Evolutionary conservation across 2,797 vertebrate genomes (phyloP).

Genomic region (Amblyopsis hoosieri): DNA sequence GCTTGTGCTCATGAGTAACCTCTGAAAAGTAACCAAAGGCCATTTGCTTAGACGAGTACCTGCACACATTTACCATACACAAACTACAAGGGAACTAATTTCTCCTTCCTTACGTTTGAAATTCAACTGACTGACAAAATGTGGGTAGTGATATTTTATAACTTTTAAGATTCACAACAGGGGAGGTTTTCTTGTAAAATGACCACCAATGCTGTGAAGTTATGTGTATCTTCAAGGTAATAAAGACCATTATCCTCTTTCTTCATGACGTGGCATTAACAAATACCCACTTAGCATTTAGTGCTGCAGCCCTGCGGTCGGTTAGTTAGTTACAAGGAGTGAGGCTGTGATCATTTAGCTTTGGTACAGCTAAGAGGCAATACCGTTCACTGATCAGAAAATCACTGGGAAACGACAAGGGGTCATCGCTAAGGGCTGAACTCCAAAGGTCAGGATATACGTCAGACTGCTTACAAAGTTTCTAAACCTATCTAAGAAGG

Average conservation of each 20-base stretch:
- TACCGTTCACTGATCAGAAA: too few relatives aligned
- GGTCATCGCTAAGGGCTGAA: too few relatives aligned
- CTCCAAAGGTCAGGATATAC: slow-evolving; percentile 31
- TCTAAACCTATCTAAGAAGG: slow-evolving; percentile 29
- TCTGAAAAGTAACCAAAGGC: slow-evolving; percentile 26
- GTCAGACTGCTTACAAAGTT: slow-evolving; percentile 44
- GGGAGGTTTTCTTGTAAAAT: background rate
- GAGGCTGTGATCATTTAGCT: background rate
- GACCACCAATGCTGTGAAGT: slow-evolving; percentile 11
- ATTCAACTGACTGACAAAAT: too few relatives aligned
- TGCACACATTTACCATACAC: slow-evolving; percentile 8
- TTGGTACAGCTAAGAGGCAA: too few relatives aligned
- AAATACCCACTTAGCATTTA: slow-evolving; percentile 6
- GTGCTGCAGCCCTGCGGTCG: too few relatives aligned
- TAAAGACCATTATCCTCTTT: slow-evolving; percentile 20
- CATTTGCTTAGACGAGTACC: slow-evolving; percentile 18
- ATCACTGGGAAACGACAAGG: slow-evolving; percentile 3
- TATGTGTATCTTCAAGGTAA: slow-evolving; percentile 22
- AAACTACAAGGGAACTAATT: slow-evolving; percentile 1
- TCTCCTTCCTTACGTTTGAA: too few relatives aligned
- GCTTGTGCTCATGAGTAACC: slow-evolving; percentile 6
- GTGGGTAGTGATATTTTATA: too few relatives aligned
- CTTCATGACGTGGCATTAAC: slow-evolving; percentile 30
- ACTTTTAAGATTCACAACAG: background rate
- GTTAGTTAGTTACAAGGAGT: background rate